Base-by-base conservation (phyloP, 1,140 invertebrate genomes). In the Diabrotica virgifera region DNA sequence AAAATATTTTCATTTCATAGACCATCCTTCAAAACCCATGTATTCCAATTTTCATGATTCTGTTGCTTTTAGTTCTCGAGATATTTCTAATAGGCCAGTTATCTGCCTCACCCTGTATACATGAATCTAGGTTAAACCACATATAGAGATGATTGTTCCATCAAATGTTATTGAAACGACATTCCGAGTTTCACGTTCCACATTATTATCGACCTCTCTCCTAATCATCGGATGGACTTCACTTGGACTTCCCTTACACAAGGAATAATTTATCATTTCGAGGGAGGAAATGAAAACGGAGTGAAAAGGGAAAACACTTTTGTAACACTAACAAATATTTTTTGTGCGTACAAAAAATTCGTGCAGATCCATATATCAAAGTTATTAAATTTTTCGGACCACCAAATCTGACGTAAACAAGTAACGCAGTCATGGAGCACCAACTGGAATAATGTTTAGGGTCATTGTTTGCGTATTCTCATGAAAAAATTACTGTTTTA, bases 321-420 rank as follows among this genome's bases (percentile, higher is more conserved):
- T 55, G 35, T 55, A 55, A 14, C 53, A n/a, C n/a, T 11, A 55
- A 55, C 53, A 55, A 55, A 55, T 10, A 55, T 24, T 55, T 55
- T 55, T 55, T 24, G 9, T 6, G 2, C 11, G 53, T 55, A 24
- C 53, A 9, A 10, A 24, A 57, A 57, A 40, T 36, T 36, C 37
- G 4, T 36, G 12, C n/a, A 0, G 36, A 36, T 57, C 55, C 55
- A 57, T 40, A n/a, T 36, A 57, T 57, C 55, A 57, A 10, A 11
- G 10, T 36, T 57, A 57, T 57, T 57, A 57, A 57, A 57, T 57
- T 57, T 57, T 57, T 36, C 13, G 36, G 55, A 37, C 36, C 24
- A 36, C 35, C 55, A 37, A 57, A 57, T 57, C 55, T 36, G n/a
- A 37, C n/a, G 36, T 12, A 24, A 57, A 40, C 24, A 37, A 35